Evolutionary conservation across 2,797 vertebrate genomes (phyloP).

Genomic region (Nyctalus aviator): DNA sequence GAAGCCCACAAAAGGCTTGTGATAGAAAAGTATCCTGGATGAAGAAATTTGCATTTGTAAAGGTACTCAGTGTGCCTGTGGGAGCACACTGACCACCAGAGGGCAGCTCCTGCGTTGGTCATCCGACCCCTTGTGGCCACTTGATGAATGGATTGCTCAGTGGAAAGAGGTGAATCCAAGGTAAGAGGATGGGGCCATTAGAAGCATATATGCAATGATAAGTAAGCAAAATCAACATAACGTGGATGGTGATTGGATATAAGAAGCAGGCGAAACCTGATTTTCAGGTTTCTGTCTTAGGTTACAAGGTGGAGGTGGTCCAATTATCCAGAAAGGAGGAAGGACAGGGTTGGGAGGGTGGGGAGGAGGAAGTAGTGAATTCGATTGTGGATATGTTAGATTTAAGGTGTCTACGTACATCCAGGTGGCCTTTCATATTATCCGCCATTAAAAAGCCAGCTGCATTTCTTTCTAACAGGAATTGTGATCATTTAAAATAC

Average conservation of each 20-base stretch:
- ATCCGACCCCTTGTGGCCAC: background rate
- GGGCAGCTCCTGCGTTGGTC: too few species aligned
- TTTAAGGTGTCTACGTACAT: background rate
- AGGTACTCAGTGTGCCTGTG: background rate
- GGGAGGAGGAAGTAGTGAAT: background rate
- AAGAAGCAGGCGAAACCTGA: background rate
- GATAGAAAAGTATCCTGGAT: background rate
- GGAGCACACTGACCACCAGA: too few species aligned
- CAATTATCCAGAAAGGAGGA: background rate
- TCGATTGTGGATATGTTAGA: background rate
- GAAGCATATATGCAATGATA: background rate
- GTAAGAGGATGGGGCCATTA: background rate
- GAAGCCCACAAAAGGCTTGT: background rate
- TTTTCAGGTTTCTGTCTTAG: background rate
- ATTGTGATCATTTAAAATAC: background rate
- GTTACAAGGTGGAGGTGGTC: background rate
- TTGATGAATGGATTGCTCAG: background rate
- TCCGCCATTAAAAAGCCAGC: background rate
- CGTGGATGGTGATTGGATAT: background rate
- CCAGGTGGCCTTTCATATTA: background rate
- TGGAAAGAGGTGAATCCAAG: background rate
- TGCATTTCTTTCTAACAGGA: slow-evolving; percentile 16
- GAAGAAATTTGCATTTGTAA: background rate
- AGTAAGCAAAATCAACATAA: background rate
- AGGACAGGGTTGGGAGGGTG: background rate